Percentiles rank a stretch among this genome's conserved stretches.
phyloP scores from a whole-genome alignment of 2,888 invertebrate species.

The Oasisia sp. region DNA sequence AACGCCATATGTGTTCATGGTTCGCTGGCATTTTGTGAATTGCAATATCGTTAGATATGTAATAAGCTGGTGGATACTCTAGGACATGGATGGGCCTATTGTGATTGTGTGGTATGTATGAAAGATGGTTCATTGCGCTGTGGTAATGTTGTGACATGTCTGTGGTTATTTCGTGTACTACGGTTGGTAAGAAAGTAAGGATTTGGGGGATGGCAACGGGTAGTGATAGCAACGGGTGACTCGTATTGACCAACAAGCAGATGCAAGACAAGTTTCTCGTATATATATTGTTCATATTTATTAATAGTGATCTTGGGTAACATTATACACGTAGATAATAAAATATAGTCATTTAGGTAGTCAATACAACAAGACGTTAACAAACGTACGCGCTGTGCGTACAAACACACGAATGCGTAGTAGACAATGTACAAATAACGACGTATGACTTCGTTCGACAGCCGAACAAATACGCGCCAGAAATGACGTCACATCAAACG shows the following conservation, averaged over 20 bases:
- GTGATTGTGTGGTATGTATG: too few relatives aligned
- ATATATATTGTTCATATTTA: not conserved
- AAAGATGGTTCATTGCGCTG: too few relatives aligned
- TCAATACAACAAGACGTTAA: slow-evolving; percentile 6
- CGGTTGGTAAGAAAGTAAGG: not conserved
- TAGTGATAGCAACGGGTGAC: not conserved
- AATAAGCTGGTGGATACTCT: too few relatives aligned
- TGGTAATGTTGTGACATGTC: not conserved
- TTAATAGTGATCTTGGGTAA: slow-evolving; percentile 1
- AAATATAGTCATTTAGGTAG: slow-evolving; percentile 10
- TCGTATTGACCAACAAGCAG: not conserved
- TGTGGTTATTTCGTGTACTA: not conserved
- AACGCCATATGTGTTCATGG: too few relatives aligned
- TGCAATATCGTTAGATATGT: too few relatives aligned
- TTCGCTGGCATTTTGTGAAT: too few relatives aligned
- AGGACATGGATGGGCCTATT: too few relatives aligned
- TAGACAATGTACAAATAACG: not conserved
- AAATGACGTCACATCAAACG: not conserved
- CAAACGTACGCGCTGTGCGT: not conserved
- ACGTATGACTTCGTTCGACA: not conserved
- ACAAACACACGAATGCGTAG: not conserved
- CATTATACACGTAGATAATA: slow-evolving; percentile 13
- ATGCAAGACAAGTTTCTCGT: not conserved
- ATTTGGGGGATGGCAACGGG: not conserved
- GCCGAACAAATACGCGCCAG: not conserved